phyloP scores from a whole-genome alignment of 2,113 vertebrate species.

The Nycticryphes semicollaris region DNA sequence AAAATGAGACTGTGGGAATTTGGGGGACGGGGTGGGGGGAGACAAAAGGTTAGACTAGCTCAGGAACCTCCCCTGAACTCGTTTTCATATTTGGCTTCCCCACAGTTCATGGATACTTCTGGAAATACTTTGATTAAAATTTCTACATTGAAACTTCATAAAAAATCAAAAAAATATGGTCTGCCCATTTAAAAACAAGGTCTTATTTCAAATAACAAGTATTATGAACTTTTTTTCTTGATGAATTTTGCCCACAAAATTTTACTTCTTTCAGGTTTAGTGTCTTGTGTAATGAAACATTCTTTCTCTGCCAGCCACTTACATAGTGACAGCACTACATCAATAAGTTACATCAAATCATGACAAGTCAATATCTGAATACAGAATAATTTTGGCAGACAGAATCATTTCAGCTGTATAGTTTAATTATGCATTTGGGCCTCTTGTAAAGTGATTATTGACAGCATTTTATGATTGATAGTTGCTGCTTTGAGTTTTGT shows the following conservation, averaged over 20 bases:
- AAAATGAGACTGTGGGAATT: background rate
- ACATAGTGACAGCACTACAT: background rate
- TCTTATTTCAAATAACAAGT: background rate
- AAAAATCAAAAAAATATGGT: background rate
- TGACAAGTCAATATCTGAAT: background rate
- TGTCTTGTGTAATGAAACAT: background rate
- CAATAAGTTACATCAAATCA: background rate
- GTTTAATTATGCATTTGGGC: background rate
- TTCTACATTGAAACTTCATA: background rate
- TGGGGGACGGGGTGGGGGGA: fast-evolving
- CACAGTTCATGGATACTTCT: background rate
- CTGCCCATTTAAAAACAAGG: no score
- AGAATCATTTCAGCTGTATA: background rate
- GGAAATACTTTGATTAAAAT: background rate
- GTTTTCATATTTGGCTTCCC: background rate
- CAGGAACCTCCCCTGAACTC: background rate
- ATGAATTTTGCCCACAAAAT: background rate
- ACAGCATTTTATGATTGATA: background rate
- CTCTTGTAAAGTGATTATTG: background rate
- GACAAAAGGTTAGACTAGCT: background rate
- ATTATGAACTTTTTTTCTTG: background rate
- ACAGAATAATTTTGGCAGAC: background rate
- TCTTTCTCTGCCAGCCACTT: background rate
- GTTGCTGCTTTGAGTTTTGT: background rate
- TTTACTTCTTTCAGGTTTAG: background rate